Evolutionary conservation across 2,113 vertebrate species (phyloP), one percentile per base, ranked within the genome.

Genomic region (Pelecanus crispus): DNA sequence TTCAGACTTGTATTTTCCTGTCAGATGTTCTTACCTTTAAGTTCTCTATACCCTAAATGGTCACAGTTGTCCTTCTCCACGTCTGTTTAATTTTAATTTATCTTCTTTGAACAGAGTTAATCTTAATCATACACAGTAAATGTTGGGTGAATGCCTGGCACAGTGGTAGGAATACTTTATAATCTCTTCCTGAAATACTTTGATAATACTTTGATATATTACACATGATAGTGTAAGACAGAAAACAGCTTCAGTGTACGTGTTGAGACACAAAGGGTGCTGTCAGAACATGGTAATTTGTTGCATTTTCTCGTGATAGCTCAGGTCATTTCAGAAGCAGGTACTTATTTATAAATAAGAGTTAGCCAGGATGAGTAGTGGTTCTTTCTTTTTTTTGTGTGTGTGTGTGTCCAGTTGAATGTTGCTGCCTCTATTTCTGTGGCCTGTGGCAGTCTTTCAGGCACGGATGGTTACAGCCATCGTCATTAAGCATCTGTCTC

Each of bases 1-100:
- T 49, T 83, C 71, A 86, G 86, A 78, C 83, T 92, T 92, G 67
- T 86, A 8, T 92, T 92, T 88, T 93, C 59, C 42, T 94, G 86
- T 88, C 72, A 86, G 42, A 92, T 88, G 75, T 88, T 95, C 66
- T 19, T 91, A 63, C 63, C 72, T 95, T 62, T 38, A 53, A 61
- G 32, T 88, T 94, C 67, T 91, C 59, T 78, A 15, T 94, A 50
- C 80, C 86, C 63, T 83, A 59, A 79, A 81, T 92, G 72, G 84
- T 94, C 86, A 84, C 52, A 47, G 47, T 87, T 80, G 56, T 74
- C 68, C 59, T 71, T 59, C 55, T 92, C 38, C 6, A 5, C 80
- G 67, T 95, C 91, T 84, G 63, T 95, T 95, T 80, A 77, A 55
- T 79, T 88, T 88, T 73, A 66, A 67, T 79, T 42, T 55, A 32